Evolutionary conservation across 2,888 invertebrate genomes (phyloP), one percentile per base, ranked within the genome.

Genomic region (Erebia epiphron): DNA sequence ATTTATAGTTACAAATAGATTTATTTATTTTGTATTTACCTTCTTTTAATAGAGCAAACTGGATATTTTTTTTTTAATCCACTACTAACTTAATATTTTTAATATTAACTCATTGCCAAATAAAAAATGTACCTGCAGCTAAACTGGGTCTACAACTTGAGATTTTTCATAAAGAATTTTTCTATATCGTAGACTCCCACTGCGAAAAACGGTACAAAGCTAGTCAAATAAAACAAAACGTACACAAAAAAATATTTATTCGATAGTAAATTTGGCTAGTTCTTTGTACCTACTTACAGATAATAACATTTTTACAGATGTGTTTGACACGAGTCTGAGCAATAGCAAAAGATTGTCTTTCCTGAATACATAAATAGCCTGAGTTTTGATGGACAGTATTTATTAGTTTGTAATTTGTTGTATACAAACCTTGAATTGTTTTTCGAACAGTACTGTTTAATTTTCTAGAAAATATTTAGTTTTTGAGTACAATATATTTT

Each of bases 261-360:
- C 75, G 76, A 79, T 80, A 78, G 80, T 82, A 80, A 81, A 81
- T 88, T 88, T 86, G 85, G 85, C 87, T 87, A 84, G 76, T 78
- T 84, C 78, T 85, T 87, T 86, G 86, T 87, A 87, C 83, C 80
- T 83, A 84, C 76, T 56, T 66, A 66, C 43, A 56, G 5, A 56
- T 21, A 56, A 43, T 54, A 13, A 68, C 14, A 70, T 61, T 56
- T 66, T 35, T 66, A 60, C 76, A 49, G 11, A 56, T 60, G 69
- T 73, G 68, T 71, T 70, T 69, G 49, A 62, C 67, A 73, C 73
- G 57, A 21, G 41, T 14, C 9, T 41, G 41, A 56, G 56, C 26
- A 46, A 62, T 43, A 61, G 11, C 18, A 13, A 14, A 49, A 41
- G 41, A 50, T 35, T 35, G 26, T 3, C 26, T 26, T 26, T 3